These are phyloP conservation scores for Apostichopus parvimensis DNA, from an alignment of 35 echinoderm and acorn worm genomes.

Conservation along the genomic window DNA sequence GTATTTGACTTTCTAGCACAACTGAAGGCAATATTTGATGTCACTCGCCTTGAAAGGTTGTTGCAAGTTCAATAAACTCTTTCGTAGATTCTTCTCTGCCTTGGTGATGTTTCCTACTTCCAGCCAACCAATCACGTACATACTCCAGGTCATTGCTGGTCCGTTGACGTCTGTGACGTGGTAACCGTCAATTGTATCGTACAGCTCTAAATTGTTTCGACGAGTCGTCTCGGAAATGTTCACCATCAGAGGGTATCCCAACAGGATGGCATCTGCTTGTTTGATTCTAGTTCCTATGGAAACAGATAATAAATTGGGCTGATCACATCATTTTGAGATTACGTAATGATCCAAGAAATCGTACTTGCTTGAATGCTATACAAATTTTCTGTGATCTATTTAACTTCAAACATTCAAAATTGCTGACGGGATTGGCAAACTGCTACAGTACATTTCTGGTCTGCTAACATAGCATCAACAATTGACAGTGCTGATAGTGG, in stretches of 20 bases:
- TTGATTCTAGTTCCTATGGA: conserved; percentile 74
- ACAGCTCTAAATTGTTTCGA: conserved; percentile 65
- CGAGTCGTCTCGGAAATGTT: conserved; percentile 61
- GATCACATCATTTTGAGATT: too few relatives aligned
- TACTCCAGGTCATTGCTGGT: conserved; percentile 97
- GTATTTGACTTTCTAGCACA: too few relatives aligned
- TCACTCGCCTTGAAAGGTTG: conserved; percentile 81
- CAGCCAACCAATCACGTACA: conserved; percentile 93
- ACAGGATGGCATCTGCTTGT: conserved; percentile 93
- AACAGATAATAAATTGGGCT: not conserved
- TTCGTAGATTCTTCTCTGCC: conserved; percentile 60
- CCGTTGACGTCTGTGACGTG: conserved; percentile 82
- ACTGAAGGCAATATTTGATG: not conserved
- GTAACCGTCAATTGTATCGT: conserved; percentile 67
- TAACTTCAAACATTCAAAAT: too few relatives aligned
- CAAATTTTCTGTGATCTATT: not conserved
- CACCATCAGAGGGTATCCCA: conserved; percentile 79
- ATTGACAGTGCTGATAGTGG: too few relatives aligned
- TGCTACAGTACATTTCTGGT: too few relatives aligned
- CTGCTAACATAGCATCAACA: too few relatives aligned
- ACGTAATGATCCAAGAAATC: too few relatives aligned
- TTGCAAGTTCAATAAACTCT: conserved; percentile 81
- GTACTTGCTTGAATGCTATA: not conserved
- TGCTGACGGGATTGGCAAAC: too few relatives aligned
- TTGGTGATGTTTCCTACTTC: conserved; percentile 67